Conservation (phyloP, 2,888 invertebrate genomes). For the Meganola albula region DNA sequence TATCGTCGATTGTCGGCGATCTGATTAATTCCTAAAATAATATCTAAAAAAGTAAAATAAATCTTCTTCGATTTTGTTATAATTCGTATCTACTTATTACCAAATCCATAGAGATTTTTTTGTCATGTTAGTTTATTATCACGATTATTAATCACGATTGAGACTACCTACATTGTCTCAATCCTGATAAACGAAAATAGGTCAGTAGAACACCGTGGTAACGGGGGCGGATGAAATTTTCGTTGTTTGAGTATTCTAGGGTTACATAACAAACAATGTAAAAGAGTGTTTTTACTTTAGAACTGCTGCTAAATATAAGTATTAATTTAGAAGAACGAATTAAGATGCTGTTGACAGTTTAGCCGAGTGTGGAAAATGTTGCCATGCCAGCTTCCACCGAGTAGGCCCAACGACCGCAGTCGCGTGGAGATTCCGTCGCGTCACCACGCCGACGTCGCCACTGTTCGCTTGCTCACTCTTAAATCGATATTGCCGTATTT, state of each 20-base stretch:
- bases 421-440: slow-evolving; percentile 55
- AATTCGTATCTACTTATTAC: no score
- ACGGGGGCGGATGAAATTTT: slow-evolving; percentile 7
- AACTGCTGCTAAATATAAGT: slow-evolving; percentile 2
- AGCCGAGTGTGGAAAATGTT: slow-evolving; percentile 13
- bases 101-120: no score
- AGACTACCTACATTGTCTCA: background rate
- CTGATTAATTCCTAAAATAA: no score
- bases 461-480: slow-evolving; percentile 33
- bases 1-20: no score
- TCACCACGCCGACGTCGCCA: slow-evolving; percentile 47
- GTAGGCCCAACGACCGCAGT: slow-evolving; percentile 52
- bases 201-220: slow-evolving; percentile 37
- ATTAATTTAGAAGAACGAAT: slow-evolving; percentile 20
- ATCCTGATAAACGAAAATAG: slow-evolving; percentile 30
- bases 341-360: slow-evolving; percentile 9
- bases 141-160: no score
- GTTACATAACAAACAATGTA: slow-evolving; percentile 7
- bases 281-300: no score
- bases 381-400: slow-evolving; percentile 38
- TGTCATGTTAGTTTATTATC: no score
- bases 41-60: no score
- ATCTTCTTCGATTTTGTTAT: no score
- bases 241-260: slow-evolving; percentile 9
- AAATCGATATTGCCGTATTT: slow-evolving; percentile 52